Evolutionary conservation across 2,113 vertebrate genomes (phyloP).

Genomic region (Hemiprocne comata): DNA sequence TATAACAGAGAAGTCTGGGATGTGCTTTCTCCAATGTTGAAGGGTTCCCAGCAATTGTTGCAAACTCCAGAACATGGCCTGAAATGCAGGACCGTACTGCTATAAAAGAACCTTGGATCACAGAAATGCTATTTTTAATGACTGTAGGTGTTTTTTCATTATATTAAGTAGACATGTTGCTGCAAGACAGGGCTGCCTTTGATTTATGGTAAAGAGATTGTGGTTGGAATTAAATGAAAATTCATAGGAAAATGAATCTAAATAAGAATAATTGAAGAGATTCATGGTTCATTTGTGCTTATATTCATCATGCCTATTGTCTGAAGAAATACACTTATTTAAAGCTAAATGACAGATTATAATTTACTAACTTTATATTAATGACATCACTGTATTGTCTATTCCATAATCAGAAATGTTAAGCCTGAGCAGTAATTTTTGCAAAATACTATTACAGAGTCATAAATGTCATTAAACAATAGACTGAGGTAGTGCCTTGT

Average conservation of each 20-base stretch:
- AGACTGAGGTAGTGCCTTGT: conserved; percentile 68
- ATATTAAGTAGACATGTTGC: conserved; percentile 68
- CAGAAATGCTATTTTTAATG: conserved; percentile 67
- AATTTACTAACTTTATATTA: conserved; percentile 74
- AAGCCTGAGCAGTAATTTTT: conserved; percentile 73
- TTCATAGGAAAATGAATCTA: conserved; percentile 76
- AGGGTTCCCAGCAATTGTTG: too few species aligned
- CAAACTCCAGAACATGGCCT: conserved; percentile 13
- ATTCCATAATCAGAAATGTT: conserved; percentile 73
- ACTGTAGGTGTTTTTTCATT: conserved; percentile 76
- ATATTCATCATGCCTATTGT: conserved; percentile 76
- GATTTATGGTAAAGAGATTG: conserved; percentile 71
- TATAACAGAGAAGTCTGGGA: too few species aligned
- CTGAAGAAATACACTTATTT: conserved; percentile 74
- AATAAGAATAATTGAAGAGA: conserved; percentile 80
- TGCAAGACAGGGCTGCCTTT: conserved; percentile 57
- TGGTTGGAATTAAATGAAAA: conserved; percentile 74
- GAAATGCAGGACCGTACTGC: conserved; percentile 5
- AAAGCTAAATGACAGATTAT: conserved; percentile 71
- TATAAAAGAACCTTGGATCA: conserved; percentile 48
- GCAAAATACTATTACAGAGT: conserved; percentile 73
- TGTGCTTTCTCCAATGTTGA: too few species aligned
- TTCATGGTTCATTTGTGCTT: conserved; percentile 77
- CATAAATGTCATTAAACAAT: conserved; percentile 78
- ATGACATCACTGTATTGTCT: conserved; percentile 74